Conservation (phyloP, 2,797 vertebrate species). For the Chaunax sp. region DNA sequence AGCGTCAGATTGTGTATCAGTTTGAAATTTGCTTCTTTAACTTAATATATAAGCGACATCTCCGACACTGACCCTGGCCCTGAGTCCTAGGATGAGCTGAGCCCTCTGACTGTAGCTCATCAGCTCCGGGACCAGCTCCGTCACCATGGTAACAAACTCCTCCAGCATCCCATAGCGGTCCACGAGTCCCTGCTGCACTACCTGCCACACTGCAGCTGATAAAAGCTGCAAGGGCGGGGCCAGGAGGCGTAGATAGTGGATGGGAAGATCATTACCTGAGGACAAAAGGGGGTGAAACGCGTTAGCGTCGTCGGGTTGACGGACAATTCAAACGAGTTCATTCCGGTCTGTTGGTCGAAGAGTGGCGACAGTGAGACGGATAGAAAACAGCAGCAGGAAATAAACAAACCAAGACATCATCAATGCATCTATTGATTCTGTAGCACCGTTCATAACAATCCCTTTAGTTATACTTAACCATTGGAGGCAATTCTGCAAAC, state of each 20-base stretch:
- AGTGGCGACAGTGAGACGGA: no score
- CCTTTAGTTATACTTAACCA: no score
- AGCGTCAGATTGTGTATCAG: no score
- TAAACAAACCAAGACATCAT: no score
- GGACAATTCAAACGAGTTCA: background rate
- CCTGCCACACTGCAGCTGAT: constrained; percentile 85
- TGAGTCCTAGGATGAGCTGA: constrained; percentile 85
- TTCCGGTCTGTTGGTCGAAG: background rate
- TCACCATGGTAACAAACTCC: constrained; percentile 84
- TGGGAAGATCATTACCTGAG: constrained; percentile 73
- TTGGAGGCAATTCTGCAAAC: no score
- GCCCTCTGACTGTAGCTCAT: constrained; percentile 86
- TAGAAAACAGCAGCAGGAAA: no score
- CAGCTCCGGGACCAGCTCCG: constrained; percentile 82
- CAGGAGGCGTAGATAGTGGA: constrained; percentile 76
- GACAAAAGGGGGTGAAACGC: background rate
- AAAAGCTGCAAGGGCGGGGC: constrained; percentile 80
- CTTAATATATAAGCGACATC: no score
- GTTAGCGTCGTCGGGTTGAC: background rate
- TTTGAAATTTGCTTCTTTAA: background rate
- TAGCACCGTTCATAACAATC: no score
- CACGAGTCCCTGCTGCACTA: constrained; percentile 78
- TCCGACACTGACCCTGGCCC: constrained; percentile 83
- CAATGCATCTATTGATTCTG: no score
- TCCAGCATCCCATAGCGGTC: constrained; percentile 84